phyloP scores from a whole-genome alignment of 1,140 invertebrate genomes.

The Polypedilum pembai region DNA sequence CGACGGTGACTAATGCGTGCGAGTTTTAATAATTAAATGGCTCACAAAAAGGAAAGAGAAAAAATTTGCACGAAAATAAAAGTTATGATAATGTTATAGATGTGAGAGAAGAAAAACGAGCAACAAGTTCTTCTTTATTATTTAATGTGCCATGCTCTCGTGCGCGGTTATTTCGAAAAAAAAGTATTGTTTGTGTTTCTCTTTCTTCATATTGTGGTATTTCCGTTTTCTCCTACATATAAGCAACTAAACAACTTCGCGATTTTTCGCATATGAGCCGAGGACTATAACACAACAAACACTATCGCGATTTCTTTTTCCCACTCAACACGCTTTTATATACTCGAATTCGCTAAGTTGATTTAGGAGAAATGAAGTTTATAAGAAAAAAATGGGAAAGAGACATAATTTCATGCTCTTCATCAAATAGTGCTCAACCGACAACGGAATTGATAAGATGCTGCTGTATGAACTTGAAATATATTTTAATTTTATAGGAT shows the following conservation, averaged over 20 bases:
- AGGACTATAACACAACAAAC: constrained; percentile 2
- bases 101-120: neutral
- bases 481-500: neutral
- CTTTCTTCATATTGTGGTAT: neutral
- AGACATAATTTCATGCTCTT: neutral
- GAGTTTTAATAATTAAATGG: neutral
- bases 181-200: neutral
- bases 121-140: neutral
- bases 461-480: neutral
- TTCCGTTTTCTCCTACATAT: constrained; percentile 21
- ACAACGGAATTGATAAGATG: neutral
- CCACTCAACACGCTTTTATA: neutral
- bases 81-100: neutral
- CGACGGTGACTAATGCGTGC: neutral
- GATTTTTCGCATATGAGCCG: neutral
- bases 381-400: neutral
- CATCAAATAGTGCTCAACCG: neutral
- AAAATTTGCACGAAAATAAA: neutral
- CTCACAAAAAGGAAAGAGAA: neutral
- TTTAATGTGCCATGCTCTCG: constrained; percentile 8
- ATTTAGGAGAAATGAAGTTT: neutral
- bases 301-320: neutral
- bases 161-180: neutral
- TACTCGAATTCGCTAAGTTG: neutral
- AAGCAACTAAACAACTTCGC: neutral